Base-by-base conservation (phyloP, 2,888 invertebrate genomes). In the Anaspis maculata region DNA sequence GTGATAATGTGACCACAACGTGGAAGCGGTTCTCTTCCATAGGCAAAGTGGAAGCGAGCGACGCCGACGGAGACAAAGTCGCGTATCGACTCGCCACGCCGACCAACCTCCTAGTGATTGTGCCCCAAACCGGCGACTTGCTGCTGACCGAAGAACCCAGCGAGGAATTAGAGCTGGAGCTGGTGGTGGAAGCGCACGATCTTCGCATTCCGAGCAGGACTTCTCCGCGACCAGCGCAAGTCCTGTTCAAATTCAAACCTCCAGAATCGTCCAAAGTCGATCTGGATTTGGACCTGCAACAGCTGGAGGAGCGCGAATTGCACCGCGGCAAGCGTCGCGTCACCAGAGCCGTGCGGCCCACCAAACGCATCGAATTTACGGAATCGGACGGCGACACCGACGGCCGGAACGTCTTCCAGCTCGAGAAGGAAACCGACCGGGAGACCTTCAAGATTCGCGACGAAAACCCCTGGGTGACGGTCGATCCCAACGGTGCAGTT, bases 401-500 rank as follows among this genome's bases (percentile, higher is more conserved):
- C 59, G 88, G 88, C 25, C 80, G 86, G 56, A 81, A 83, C 39
- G 91, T 89, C 30, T 92, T 92, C 61, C 84, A 86, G 42, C 68
- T 92, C 49, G 91, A 90, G 59, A 90, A 91, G 64, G 90, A 91
- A 68, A 87, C 88, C 30, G 90, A 90, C 49, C 77, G 86, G 56
- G 91, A 92, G 65, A 88, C 86, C 6, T 92, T 91, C 65, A 90
- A 91, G 68, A 89, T 92, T 56, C 74, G 91, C 52, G 91, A 91
- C 57, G 89, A 90, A 62, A 92, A 91, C 71, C 83, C 85, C 46
- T 92, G 92, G 91, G 90, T 92, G 34, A 87, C 85, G 26, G 90
- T 92, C 32, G 90, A 88, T 65, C 79, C 85, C 26, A 89, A 87
- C 68, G 92, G 92, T 51, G 85, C 88, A 34, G 90, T 92, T 56